Evolutionary conservation across 2,797 vertebrate genomes (phyloP), one percentile per base, ranked within the genome.

Genomic region (Coranthus polyacanthus): DNA sequence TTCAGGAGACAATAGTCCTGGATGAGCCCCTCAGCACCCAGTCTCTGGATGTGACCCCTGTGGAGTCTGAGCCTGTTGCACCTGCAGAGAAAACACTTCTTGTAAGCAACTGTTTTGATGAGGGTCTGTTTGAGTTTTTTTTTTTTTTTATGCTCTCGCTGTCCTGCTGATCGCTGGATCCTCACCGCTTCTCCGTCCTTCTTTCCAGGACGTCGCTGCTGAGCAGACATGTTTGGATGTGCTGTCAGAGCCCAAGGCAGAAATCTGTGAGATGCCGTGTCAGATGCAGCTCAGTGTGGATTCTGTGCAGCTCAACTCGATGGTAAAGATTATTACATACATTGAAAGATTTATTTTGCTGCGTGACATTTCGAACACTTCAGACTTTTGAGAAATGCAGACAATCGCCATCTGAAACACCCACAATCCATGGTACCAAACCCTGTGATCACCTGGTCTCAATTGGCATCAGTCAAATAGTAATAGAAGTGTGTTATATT

Each of bases 221-320:
- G 72, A 80, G 36, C 81, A 76, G 59, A 78, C 22, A 3, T 38
- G 65, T 70, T 10, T 71, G 46, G 80, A 69, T 5, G 11, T 22
- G 26, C 66, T 68, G 44, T 52, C 78, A 76, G 83, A 73, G 9
- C 56, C 26, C 0, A 78, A 83, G 52, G 3, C 59, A 32, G 83
- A 77, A 51, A 71, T 64, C 21, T 65, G 73, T 52, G 86, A 89
- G 4, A 41, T 84, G 53, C 60, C 84, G 0, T 88, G 85, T 83
- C 88, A 82, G 63, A 78, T 68, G 55, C 79, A 88, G 61, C 68
- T 87, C 1, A 21, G 71, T 0, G 75, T 79, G 12, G 87, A 85
- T 44, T 66, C 87, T 17, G 69, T 42, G 32, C 72, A 71, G 44
- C 78, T 87, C 46, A 41, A 9, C 42, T 43, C 78, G 54, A 39